Conservation (phyloP, 2,888 invertebrate species). For the Tiliacea citrago region DNA sequence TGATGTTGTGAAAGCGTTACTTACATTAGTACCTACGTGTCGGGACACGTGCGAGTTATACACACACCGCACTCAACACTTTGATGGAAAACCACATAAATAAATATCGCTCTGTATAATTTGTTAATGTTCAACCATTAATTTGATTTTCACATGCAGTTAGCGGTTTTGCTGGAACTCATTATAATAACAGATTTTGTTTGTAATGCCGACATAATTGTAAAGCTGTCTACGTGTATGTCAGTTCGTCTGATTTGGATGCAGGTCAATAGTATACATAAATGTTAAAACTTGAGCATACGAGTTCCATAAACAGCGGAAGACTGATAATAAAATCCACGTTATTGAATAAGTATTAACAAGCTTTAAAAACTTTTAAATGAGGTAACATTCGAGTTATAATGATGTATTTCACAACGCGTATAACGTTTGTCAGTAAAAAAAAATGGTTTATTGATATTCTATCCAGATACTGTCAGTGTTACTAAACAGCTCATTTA, state of each 20-base stretch:
- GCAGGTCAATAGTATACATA: slow-evolving; percentile 25
- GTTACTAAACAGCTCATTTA: slow-evolving; percentile 40
- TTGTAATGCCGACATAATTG: slow-evolving; percentile 47
- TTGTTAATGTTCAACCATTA: slow-evolving; percentile 78
- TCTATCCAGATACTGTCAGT: slow-evolving; percentile 17
- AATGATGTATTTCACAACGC: slow-evolving; percentile 41
- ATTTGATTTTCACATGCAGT: slow-evolving; percentile 80
- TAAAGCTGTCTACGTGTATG: slow-evolving; percentile 29
- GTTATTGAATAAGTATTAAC: slow-evolving; percentile 53
- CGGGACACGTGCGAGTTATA: slow-evolving; percentile 60
- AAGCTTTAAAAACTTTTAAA: slow-evolving; percentile 58
- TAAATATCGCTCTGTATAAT: slow-evolving; percentile 73
- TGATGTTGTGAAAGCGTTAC: slow-evolving; percentile 66
- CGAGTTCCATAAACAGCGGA: slow-evolving; percentile 29
- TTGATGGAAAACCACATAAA: slow-evolving; percentile 76
- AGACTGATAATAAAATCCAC: slow-evolving; percentile 33
- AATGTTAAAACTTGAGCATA: slow-evolving; percentile 43
- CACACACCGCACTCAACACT: slow-evolving; percentile 67
- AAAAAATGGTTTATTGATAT: slow-evolving; percentile 30
- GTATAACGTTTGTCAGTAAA: slow-evolving; percentile 18
- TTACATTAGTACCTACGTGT: slow-evolving; percentile 58
- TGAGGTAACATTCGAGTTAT: slow-evolving; percentile 39
- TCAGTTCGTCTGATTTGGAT: slow-evolving; percentile 24
- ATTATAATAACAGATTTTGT: slow-evolving; percentile 76
- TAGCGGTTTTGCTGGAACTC: slow-evolving; percentile 76